Percentiles rank a stretch among this genome's conserved stretches.
These are phyloP conservation scores for Alligator mississippiensis DNA, from an alignment of 2,113 vertebrate species.

Conservation along the genomic window DNA sequence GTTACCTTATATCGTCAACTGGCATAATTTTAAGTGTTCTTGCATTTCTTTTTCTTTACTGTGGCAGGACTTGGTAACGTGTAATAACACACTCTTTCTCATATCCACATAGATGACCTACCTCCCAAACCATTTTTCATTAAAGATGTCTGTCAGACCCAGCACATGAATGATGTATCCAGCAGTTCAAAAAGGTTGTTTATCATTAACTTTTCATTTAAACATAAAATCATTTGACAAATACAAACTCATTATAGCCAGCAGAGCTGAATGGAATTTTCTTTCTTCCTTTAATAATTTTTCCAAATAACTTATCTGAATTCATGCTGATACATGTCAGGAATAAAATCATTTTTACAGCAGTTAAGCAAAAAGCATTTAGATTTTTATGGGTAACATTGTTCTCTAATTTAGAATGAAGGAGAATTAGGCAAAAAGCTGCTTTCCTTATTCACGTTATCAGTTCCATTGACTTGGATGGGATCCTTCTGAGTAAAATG, in stretches of 20 bases:
- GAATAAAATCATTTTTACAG: slow-evolving; percentile 43
- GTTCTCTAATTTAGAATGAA: slow-evolving; percentile 36
- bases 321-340: slow-evolving; percentile 44
- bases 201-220: slow-evolving; percentile 71
- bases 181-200: slow-evolving; percentile 43
- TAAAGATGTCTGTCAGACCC: slow-evolving; percentile 16
- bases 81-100: slow-evolving; percentile 62
- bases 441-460: neutral
- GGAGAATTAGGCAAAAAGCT: neutral
- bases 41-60: slow-evolving; percentile 36
- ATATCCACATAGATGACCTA: slow-evolving; percentile 2
- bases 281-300: slow-evolving; percentile 16
- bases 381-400: neutral
- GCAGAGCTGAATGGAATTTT: slow-evolving; percentile 37
- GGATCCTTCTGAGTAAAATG: neutral
- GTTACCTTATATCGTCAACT: neutral
- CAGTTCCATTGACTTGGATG: neutral
- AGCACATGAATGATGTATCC: slow-evolving; percentile 8
- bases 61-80: slow-evolving; percentile 35
- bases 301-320: slow-evolving; percentile 43
- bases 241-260: slow-evolving; percentile 63
- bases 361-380: slow-evolving; percentile 43
- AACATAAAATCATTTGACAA: slow-evolving; percentile 62
- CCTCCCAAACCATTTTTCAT: slow-evolving; percentile 19
- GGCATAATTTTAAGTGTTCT: slow-evolving; percentile 1